phyloP scores from a whole-genome alignment of 2,797 vertebrate genomes.

The Urosaurus nigricauda region DNA sequence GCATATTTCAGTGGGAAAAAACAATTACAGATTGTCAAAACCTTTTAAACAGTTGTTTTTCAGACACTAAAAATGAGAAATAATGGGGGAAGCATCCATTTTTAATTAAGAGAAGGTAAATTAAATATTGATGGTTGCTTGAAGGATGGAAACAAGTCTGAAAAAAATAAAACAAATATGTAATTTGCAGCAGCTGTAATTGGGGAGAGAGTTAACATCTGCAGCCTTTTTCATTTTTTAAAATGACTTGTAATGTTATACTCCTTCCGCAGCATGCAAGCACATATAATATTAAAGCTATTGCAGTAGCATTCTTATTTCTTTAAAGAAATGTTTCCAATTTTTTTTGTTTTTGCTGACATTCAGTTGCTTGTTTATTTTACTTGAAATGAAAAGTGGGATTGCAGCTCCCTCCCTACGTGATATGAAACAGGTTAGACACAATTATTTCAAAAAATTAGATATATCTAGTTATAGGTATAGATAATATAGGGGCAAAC shows the following conservation, averaged over 20 bases:
- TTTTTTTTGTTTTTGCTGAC: constrained; percentile 65
- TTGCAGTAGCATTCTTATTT: constrained; percentile 61
- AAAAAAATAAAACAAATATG: not conserved
- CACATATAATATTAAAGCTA: constrained; percentile 61
- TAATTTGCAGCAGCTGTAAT: not conserved
- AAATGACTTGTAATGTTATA: constrained; percentile 59
- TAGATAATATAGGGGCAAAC: too few species aligned
- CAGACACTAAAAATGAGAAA: constrained; percentile 29
- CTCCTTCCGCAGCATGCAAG: constrained; percentile 54
- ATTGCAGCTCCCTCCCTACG: constrained; percentile 68
- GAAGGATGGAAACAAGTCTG: constrained; percentile 26
- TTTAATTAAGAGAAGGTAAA: constrained; percentile 29
- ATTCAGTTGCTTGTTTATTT: constrained; percentile 61
- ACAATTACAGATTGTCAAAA: not conserved
- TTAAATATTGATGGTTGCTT: constrained; percentile 39
- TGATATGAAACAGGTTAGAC: constrained; percentile 51
- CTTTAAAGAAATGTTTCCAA: constrained; percentile 48
- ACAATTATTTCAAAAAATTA: constrained; percentile 43
- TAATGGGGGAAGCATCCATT: not conserved
- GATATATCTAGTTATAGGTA: too few species aligned
- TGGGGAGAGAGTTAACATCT: constrained; percentile 50
- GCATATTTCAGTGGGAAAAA: constrained; percentile 1
- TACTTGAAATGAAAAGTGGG: constrained; percentile 73
- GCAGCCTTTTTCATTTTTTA: constrained; percentile 51
- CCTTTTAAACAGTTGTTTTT: constrained; percentile 39